Percentiles rank a stretch among this genome's conserved stretches.
phyloP scores from a whole-genome alignment of 2,113 vertebrate genomes.

The Chamaea fasciata region DNA sequence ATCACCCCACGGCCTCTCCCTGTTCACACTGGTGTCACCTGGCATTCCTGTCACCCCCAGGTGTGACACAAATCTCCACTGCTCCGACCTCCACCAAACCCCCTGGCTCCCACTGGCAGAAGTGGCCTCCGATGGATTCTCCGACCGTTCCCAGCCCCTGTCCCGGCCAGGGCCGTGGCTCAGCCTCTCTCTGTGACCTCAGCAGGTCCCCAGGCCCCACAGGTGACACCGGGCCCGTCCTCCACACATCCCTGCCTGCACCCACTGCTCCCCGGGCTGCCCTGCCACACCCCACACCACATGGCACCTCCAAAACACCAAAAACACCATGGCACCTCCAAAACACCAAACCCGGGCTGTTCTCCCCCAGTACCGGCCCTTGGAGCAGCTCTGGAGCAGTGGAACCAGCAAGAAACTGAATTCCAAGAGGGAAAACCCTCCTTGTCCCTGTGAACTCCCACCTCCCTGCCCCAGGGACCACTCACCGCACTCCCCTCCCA shows the following conservation, averaged over 20 bases:
- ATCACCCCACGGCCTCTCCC: not conserved
- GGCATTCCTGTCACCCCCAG: not conserved
- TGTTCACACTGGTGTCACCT: accelerated
- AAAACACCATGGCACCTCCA: not conserved
- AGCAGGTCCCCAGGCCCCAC: accelerated
- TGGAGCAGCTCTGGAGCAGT: not conserved
- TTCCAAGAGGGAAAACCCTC: not conserved
- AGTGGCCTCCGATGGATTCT: accelerated
- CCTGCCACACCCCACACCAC: not conserved
- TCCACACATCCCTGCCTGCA: not conserved
- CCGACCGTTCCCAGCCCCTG: not conserved
- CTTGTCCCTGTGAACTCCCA: not conserved
- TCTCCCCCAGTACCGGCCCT: not conserved
- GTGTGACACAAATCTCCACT: not conserved
- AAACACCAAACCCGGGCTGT: not conserved
- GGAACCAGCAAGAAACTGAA: accelerated
- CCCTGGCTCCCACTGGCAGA: not conserved
- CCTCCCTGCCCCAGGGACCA: not conserved
- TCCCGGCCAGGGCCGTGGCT: accelerated
- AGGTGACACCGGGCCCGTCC: not conserved
- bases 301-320: not conserved
- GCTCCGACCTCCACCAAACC: not conserved
- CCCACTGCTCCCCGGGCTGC: accelerated
- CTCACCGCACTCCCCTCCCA: not conserved
- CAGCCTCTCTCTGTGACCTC: not conserved